These are phyloP conservation scores for Agrotis ipsilon DNA, from an alignment of 2,888 invertebrate genomes.

Conservation along the genomic window DNA sequence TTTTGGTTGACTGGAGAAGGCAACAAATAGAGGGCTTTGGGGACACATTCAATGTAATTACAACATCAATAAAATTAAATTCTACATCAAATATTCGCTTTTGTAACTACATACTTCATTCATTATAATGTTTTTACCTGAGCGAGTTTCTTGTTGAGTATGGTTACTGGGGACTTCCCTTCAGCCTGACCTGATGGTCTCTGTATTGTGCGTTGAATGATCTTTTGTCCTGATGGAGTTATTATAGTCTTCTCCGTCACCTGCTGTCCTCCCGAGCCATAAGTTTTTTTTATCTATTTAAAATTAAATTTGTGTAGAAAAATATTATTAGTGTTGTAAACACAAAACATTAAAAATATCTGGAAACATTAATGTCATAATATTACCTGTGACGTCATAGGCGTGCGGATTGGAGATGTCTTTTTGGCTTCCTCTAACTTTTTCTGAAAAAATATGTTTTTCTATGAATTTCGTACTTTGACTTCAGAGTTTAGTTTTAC, in stretches of 20 bases:
- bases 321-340: background rate
- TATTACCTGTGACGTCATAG: slow-evolving; percentile 76
- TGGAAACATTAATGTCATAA: background rate
- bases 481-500: background rate
- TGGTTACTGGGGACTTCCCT: slow-evolving; percentile 84
- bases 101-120: slow-evolving; percentile 9
- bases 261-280: slow-evolving; percentile 81
- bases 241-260: slow-evolving; percentile 90
- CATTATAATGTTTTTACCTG: slow-evolving; percentile 72
- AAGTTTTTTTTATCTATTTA: slow-evolving; percentile 80
- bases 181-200: slow-evolving; percentile 74
- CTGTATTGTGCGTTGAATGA: slow-evolving; percentile 89
- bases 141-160: slow-evolving; percentile 86
- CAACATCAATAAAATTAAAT: slow-evolving; percentile 15
- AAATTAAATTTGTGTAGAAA: slow-evolving; percentile 9
- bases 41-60: slow-evolving; percentile 14
- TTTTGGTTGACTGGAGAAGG: slow-evolving; percentile 45
- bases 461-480: background rate
- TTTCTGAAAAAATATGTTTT: slow-evolving; percentile 74
- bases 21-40: slow-evolving; percentile 47
- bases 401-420: slow-evolving; percentile 73
- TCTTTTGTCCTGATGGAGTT: slow-evolving; percentile 90
- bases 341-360: background rate
- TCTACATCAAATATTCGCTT: slow-evolving; percentile 20
- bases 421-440: slow-evolving; percentile 85